Base-by-base conservation (phyloP, 2,888 invertebrate genomes). In the Leptodirus hochenwartii region DNA sequence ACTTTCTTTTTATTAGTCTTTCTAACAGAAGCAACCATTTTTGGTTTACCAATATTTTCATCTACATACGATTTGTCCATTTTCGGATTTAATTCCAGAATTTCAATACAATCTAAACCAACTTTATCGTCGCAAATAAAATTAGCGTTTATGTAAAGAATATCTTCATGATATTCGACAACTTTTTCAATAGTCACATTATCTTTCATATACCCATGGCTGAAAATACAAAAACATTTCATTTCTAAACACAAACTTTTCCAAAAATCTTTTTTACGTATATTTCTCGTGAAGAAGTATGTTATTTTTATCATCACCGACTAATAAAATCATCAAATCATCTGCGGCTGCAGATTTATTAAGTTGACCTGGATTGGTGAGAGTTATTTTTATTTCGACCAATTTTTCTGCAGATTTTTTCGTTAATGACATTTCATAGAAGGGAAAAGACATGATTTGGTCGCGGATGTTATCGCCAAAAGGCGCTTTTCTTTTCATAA, bases 401-500 rank as follows among this genome's bases (percentile, higher is more conserved):
- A 30, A 22, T n/a, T 34, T 34, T 20, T 38, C 27, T 13, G 12
- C 17, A 2, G 39, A 34, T 2, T 64, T 43, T 40, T 55, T 43
- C 15, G n/a, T 9, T 20, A 29, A 29, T 5, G 9, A 5, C 23
- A 34, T 12, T 13, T 14, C 11, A 14, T 34, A 34, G n/a, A 25
- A 26, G 6, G 34, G 80, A 3, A 79, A 54, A 12, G 64, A 51
- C 25, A 54, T 51, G 9, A 73, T 62, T 50, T 69, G 64, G 36
- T 72, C 69, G 23, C 65, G 59, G 3, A 81, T 46, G 24, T 64
- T 51, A 45, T 72, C 73, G 3, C 81, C 81, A 39, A 74, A 69
- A 25, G 80, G 80, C 9, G 78, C 68, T 23, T 71, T 66, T 47
- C 74, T 65, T 48, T 74, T 75, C 43, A 76, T 62, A 45, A 78